Evolutionary conservation across 1,140 invertebrate genomes (phyloP).

Genomic region (Ostrea denselamellosa): DNA sequence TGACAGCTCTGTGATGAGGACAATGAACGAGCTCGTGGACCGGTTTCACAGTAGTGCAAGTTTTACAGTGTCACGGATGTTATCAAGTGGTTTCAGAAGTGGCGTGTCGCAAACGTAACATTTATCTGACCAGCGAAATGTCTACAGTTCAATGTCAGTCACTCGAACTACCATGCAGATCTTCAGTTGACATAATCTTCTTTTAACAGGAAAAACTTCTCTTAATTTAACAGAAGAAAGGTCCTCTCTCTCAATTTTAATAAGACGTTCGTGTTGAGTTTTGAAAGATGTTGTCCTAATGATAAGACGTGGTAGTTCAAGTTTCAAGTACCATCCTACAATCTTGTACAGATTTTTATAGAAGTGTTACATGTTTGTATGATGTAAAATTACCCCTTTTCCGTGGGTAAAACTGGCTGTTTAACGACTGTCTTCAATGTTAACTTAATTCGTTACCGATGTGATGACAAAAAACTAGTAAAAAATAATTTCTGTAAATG

Average conservation of each 20-base stretch:
- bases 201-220: slow-evolving; percentile 36
- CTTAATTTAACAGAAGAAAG: slow-evolving; percentile 27
- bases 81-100: slow-evolving; percentile 30
- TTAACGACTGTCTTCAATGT: slow-evolving; percentile 16
- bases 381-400: not conserved
- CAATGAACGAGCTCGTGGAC: slow-evolving; percentile 8
- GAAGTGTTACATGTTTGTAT: slow-evolving; percentile 28
- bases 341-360: slow-evolving; percentile 5
- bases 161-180: not conserved
- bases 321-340: slow-evolving; percentile 16
- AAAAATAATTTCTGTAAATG: slow-evolving; percentile 33
- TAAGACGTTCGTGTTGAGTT: slow-evolving; percentile 34
- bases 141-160: slow-evolving; percentile 17
- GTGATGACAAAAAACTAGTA: slow-evolving; percentile 22
- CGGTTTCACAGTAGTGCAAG: not conserved
- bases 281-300: slow-evolving; percentile 27
- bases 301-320: slow-evolving; percentile 25
- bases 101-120: slow-evolving; percentile 15
- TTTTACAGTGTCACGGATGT: slow-evolving; percentile 23
- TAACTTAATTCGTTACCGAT: slow-evolving; percentile 36
- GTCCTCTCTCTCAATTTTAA: slow-evolving; percentile 32
- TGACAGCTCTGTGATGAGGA: not conserved
- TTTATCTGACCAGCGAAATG: slow-evolving; percentile 33
- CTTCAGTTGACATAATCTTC: slow-evolving; percentile 39
- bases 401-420: slow-evolving; percentile 1